Evolutionary conservation across 2,888 invertebrate genomes (phyloP), one percentile per base, ranked within the genome.

Genomic region (Ophioninae sp.): DNA sequence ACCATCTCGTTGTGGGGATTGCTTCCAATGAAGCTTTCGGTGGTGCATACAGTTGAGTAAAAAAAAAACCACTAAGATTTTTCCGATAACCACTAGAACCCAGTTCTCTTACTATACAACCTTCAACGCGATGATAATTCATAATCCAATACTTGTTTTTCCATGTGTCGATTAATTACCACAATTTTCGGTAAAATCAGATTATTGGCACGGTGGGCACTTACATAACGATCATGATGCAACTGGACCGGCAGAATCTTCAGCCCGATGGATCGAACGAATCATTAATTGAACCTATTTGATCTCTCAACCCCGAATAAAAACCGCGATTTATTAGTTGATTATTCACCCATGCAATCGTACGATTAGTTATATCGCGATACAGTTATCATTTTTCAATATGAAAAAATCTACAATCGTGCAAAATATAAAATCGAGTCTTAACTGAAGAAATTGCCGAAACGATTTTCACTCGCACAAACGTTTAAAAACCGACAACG

Each of bases 221-320:
- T 23, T 86, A 85, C 65, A 17, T 86, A 13, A 84, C 82, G 67
- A 70, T 86, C 23, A 86, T 86, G 86, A 78, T 84, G 37, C 86
- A 86, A 62, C 64, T 85, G 10, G 83, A 83, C 56, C 56, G n/a
- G 44, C 67, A 68, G 61, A 62, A 68, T 39, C 23, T 56, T 41
- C 30, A 79, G 7, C 41, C 21, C 7, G 41, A 72, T 13, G 20
- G 57, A 39, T 39, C 72, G 64, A 21, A 56, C 23, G 21, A 50
- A 62, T 37, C 7, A 37, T 65, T 57, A 20, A 41, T 30, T 1
- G 20, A 74, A 69, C 20, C 77, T 7, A 41, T 56, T n/a, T 23
- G 39, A 20, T 56, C 65, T 50, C 61, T 6, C 6, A 17, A 21
- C 8, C 13, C 50, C 17, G 17, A 13, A 6, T 50, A 3, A 50